Evolutionary conservation across 1,140 invertebrate genomes (phyloP).

Genomic region (Ceratoteleas bidentatus): DNA sequence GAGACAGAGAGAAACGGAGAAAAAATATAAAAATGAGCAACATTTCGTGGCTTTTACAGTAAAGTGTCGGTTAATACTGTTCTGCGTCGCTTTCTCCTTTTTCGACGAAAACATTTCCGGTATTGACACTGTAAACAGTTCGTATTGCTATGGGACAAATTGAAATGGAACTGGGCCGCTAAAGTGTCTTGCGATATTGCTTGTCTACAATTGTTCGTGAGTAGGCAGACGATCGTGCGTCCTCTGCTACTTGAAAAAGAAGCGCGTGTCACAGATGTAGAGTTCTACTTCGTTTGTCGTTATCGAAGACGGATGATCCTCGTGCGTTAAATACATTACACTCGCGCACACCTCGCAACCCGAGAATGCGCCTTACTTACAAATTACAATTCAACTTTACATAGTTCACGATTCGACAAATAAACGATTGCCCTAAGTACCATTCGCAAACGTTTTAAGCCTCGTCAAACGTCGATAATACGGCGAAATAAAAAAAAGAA

Average conservation of each 20-base stretch:
- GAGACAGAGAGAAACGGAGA: not conserved
- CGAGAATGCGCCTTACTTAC: not conserved
- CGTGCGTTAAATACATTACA: not conserved
- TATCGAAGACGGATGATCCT: constrained; percentile 1
- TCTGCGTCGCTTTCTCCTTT: constrained; percentile 18
- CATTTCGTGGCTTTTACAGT: constrained; percentile 8
- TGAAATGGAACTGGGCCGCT: constrained; percentile 16
- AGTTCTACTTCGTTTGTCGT: constrained; percentile 29
- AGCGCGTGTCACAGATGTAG: constrained; percentile 30
- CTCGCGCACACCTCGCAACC: not conserved
- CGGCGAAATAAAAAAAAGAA: too few relatives aligned
- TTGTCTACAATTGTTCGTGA: not conserved
- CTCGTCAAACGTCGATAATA: constrained; percentile 5
- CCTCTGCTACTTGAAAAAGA: constrained; percentile 7
- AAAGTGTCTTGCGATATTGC: constrained; percentile 1
- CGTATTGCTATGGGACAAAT: constrained; percentile 15
- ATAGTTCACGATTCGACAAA: not conserved
- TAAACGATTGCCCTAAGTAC: not conserved
- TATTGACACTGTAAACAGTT: not conserved
- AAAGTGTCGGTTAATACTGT: constrained; percentile 21
- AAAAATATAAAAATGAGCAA: constrained; percentile 2
- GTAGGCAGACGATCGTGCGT: not conserved
- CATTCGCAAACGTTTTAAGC: not conserved
- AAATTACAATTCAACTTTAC: not conserved
- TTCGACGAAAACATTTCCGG: too few relatives aligned